These are phyloP conservation scores for Leucophenga maculata DNA, from an alignment of 2,888 invertebrate species.

Conservation along the genomic window DNA sequence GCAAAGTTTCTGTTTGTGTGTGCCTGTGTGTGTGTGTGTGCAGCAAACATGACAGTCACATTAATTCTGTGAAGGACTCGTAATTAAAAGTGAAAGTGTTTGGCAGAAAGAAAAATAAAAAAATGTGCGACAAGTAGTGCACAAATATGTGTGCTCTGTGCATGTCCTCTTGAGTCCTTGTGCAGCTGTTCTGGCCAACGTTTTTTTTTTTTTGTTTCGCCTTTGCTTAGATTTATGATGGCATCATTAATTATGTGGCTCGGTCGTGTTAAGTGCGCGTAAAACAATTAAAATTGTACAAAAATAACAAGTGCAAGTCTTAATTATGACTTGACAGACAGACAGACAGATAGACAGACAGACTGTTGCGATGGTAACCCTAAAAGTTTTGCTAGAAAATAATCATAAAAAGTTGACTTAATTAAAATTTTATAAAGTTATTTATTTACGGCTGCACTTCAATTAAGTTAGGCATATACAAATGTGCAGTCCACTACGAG, in stretches of 20 bases:
- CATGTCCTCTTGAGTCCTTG: neutral
- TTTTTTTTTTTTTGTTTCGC: neutral
- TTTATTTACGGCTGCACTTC: too few species aligned
- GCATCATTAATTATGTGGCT: slow-evolving; percentile 56
- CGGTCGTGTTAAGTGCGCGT: slow-evolving; percentile 6
- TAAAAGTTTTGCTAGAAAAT: too few species aligned
- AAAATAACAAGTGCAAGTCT: slow-evolving; percentile 1
- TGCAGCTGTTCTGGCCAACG: neutral
- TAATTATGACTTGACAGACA: neutral
- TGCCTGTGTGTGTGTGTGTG: slow-evolving; percentile 18
- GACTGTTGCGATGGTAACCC: too few species aligned
- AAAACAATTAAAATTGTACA: neutral
- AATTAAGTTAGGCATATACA: too few species aligned
- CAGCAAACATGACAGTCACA: slow-evolving; percentile 62
- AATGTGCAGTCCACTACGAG: too few species aligned
- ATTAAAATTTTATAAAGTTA: too few species aligned
- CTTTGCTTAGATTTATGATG: slow-evolving; percentile 55
- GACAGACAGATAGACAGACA: too few species aligned
- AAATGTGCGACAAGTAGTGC: neutral
- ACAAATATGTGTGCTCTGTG: neutral
- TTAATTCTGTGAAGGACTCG: slow-evolving; percentile 50
- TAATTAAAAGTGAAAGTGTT: slow-evolving; percentile 65
- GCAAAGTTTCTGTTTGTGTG: slow-evolving; percentile 24
- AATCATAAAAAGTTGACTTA: too few species aligned
- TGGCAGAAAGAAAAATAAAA: slow-evolving; percentile 16